Conservation (phyloP, 2,888 invertebrate genomes). For the Stratiomys singularior region DNA sequence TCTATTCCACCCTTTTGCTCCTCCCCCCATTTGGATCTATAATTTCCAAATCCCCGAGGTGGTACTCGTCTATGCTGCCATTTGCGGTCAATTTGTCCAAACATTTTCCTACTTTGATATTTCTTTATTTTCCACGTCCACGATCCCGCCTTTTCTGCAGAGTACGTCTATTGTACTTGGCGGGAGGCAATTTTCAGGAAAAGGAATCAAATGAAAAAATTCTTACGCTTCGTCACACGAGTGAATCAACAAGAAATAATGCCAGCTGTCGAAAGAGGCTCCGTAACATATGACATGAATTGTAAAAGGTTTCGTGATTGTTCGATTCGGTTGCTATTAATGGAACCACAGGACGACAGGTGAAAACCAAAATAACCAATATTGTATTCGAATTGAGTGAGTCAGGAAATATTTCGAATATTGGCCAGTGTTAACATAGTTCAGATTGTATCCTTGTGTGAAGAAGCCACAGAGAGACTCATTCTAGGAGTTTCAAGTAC, state of each 20-base stretch:
- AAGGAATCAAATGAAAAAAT: constrained; percentile 35
- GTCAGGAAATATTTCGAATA: too few species aligned
- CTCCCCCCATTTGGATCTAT: not conserved
- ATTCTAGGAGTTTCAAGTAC: too few species aligned
- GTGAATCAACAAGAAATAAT: constrained; percentile 38
- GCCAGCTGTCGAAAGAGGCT: constrained; percentile 30
- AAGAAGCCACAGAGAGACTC: too few species aligned
- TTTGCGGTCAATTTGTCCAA: constrained; percentile 46
- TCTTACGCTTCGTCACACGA: constrained; percentile 44
- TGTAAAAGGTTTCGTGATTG: constrained; percentile 39
- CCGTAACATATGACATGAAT: constrained; percentile 44
- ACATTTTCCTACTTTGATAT: constrained; percentile 39
- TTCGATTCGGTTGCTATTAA: constrained; percentile 32
- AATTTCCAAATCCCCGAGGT: constrained; percentile 22
- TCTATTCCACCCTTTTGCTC: not conserved
- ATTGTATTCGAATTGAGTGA: too few species aligned
- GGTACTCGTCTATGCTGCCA: constrained; percentile 19
- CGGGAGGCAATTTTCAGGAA: not conserved
- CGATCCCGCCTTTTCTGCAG: constrained; percentile 2
- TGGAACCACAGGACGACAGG: constrained; percentile 30
- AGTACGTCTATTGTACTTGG: not conserved
- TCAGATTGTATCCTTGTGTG: too few species aligned
- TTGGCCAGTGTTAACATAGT: too few species aligned
- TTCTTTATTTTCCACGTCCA: constrained; percentile 40
- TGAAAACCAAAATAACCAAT: constrained; percentile 30